Evolutionary conservation across 1,140 invertebrate genomes (phyloP).

Genomic region (Zaprionus africanus): DNA sequence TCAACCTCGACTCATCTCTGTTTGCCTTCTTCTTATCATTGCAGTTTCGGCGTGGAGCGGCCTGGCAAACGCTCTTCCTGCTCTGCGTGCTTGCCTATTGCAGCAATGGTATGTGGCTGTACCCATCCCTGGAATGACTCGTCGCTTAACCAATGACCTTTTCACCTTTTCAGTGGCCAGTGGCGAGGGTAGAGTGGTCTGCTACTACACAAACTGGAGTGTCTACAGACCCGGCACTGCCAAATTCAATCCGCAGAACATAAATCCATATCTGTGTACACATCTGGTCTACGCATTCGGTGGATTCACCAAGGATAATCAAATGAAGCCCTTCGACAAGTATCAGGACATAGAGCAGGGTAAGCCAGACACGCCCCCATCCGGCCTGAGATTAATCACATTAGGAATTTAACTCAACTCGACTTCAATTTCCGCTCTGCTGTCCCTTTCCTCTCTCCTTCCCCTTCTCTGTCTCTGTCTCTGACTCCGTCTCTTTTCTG

Average conservation of each 20-base stretch:
- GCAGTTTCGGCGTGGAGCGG: constrained; percentile 81
- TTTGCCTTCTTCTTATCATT: constrained; percentile 25
- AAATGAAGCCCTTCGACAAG: constrained; percentile 95
- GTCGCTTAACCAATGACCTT: neutral
- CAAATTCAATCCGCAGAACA: constrained; percentile 97
- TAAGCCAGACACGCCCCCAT: constrained; percentile 84
- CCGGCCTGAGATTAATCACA: constrained; percentile 15
- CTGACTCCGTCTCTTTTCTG: neutral
- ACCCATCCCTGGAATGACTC: neutral
- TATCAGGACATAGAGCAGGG: constrained; percentile 98
- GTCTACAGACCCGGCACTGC: constrained; percentile 94
- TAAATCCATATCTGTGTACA: constrained; percentile 97
- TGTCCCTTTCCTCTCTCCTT: neutral
- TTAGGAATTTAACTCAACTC: constrained; percentile 37
- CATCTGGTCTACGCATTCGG: constrained; percentile 98
- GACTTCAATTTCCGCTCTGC: constrained; percentile 59
- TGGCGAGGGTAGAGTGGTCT: constrained; percentile 90
- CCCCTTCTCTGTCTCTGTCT: too few species aligned
- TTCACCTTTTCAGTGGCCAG: constrained; percentile 46
- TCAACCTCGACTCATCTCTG: neutral
- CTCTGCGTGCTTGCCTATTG: constrained; percentile 74
- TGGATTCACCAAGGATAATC: constrained; percentile 95
- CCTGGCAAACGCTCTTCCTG: constrained; percentile 79
- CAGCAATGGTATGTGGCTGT: constrained; percentile 70
- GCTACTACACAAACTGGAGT: constrained; percentile 98